Conservation (phyloP, 2,797 vertebrate genomes). For the Cheirogaleus major region DNA sequence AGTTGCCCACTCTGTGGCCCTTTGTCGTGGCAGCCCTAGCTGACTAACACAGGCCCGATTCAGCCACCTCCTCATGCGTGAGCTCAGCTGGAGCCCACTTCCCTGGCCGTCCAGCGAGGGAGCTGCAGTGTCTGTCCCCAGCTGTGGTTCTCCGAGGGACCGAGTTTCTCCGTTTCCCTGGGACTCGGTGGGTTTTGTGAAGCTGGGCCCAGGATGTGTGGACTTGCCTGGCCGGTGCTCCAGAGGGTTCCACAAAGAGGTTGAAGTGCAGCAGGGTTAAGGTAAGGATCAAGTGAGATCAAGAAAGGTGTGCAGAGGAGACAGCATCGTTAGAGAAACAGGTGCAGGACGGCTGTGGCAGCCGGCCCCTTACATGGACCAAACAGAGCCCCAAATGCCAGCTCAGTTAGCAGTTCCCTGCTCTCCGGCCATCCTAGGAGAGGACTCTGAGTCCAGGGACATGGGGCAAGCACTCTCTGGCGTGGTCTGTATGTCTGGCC, state of each 20-base stretch:
- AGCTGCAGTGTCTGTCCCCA: background rate
- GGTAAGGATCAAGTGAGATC: too few relatives aligned
- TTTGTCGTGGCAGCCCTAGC: background rate
- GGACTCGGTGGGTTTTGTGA: background rate
- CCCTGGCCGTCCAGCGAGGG: background rate
- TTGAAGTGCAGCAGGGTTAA: background rate
- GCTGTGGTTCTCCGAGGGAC: background rate
- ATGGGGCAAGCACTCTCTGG: background rate
- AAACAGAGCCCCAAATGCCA: background rate
- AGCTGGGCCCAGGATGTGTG: background rate
- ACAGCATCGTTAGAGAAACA: background rate
- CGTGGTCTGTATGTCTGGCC: background rate
- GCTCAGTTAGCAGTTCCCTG: background rate
- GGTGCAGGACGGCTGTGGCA: background rate
- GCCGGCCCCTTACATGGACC: background rate
- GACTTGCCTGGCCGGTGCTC: background rate
- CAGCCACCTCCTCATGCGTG: background rate
- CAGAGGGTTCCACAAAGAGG: background rate
- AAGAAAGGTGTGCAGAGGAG: background rate
- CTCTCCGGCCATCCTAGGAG: background rate
- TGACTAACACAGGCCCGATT: background rate
- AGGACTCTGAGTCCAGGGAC: background rate
- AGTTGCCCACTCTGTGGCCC: too few relatives aligned
- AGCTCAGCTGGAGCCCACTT: background rate
- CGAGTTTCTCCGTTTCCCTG: background rate